These are phyloP conservation scores for Tigriopus californicus DNA, from an alignment of 2,888 invertebrate genomes.

Conservation along the genomic window DNA sequence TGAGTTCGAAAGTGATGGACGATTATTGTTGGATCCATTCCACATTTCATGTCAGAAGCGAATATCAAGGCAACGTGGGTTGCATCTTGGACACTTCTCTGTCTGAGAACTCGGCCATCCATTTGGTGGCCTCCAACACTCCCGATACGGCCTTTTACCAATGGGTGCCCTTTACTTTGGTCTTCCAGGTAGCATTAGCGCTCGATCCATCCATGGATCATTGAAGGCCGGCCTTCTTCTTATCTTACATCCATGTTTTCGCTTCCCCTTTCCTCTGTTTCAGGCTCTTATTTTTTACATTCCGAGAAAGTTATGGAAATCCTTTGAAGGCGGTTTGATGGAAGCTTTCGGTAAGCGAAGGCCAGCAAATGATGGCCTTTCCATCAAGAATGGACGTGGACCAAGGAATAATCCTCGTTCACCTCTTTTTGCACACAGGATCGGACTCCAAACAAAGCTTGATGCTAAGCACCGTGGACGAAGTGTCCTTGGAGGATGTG, in stretches of 20 bases:
- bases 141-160: conserved; percentile 16
- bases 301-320: conserved; percentile 12
- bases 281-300: conserved; percentile 13
- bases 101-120: background rate
- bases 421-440: no score
- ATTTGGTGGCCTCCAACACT: conserved; percentile 3
- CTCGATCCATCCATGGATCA: background rate
- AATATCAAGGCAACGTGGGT: conserved; percentile 14
- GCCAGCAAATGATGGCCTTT: no score
- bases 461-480: background rate
- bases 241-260: background rate
- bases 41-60: conserved; percentile 16
- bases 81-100: conserved; percentile 1
- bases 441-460: no score
- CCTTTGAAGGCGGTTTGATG: conserved; percentile 15
- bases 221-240: background rate
- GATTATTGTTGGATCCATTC: conserved; percentile 16
- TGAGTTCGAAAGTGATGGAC: conserved; percentile 16
- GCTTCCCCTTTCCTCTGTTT: background rate
- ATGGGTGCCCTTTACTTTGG: conserved; percentile 15
- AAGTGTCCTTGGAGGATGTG: background rate
- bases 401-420: no score
- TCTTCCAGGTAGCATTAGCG: conserved; percentile 6
- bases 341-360: conserved; percentile 12
- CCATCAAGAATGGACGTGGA: no score